Evolutionary conservation across 1,140 invertebrate genomes (phyloP).

Genomic region (Laodelphax striatellus): DNA sequence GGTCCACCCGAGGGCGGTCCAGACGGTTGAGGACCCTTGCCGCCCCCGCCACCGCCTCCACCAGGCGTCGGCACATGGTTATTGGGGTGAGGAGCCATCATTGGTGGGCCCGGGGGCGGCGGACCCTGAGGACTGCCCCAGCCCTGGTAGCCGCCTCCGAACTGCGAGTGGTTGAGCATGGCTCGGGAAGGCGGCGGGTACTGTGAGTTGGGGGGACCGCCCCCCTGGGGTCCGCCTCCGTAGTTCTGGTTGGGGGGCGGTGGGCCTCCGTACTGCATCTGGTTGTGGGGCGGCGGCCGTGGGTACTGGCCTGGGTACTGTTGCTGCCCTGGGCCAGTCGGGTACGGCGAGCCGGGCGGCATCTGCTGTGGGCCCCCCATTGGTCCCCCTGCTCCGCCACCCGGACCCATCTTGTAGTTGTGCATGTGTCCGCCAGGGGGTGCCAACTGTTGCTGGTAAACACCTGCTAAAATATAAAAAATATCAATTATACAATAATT

Average conservation of each 20-base stretch:
- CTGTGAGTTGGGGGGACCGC: conserved; percentile 26
- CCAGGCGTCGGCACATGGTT: conserved; percentile 14
- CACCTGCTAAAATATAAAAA: conserved; percentile 29
- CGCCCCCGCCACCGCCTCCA: no score
- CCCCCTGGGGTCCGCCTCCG: conserved; percentile 31
- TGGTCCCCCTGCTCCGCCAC: conserved; percentile 32
- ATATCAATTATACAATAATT: conserved; percentile 11
- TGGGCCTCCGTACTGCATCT: conserved; percentile 25
- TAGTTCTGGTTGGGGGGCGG: conserved; percentile 35
- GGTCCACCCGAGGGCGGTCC: conserved; percentile 10
- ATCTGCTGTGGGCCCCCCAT: conserved; percentile 35
- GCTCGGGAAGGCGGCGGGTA: conserved; percentile 37
- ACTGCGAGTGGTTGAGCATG: conserved; percentile 41
- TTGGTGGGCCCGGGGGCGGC: conserved; percentile 20
- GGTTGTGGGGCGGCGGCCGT: conserved; percentile 30
- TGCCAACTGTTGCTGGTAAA: conserved; percentile 48
- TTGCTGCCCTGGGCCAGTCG: conserved; percentile 29
- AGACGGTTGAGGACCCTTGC: conserved; percentile 12
- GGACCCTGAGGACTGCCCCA: conserved; percentile 23
- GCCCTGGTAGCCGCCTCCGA: conserved; percentile 30
- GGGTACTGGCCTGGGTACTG: conserved; percentile 44
- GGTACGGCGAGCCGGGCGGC: conserved; percentile 34
- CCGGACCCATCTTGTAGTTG: conserved; percentile 42
- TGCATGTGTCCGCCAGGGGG: conserved; percentile 43
- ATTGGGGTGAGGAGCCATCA: conserved; percentile 17